Conservation (phyloP, 2,888 invertebrate genomes). For the Hydriomena furcata region DNA sequence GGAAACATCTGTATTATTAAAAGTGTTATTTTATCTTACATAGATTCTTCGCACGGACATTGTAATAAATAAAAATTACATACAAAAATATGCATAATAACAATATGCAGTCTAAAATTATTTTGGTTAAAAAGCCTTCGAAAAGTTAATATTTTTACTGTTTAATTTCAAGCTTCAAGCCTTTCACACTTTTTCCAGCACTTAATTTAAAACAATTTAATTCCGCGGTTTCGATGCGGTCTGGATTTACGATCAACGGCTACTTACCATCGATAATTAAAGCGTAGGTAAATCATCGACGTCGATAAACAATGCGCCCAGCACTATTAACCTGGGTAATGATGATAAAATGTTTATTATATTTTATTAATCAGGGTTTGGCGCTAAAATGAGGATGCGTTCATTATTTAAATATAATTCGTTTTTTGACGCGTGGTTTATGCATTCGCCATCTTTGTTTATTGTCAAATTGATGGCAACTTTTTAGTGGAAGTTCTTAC, state of each 20-base stretch:
- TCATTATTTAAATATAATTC: constrained; percentile 4
- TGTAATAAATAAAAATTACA: no score
- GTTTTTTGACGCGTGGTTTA: background rate
- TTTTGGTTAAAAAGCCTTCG: background rate
- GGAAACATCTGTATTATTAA: constrained; percentile 23
- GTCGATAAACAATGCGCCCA: constrained; percentile 31
- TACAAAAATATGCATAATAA: no score
- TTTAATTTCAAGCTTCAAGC: constrained; percentile 11
- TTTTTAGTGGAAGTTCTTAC: no score
- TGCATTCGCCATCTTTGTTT: no score
- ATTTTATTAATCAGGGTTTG: constrained; percentile 27
- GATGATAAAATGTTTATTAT: constrained; percentile 30
- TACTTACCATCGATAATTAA: constrained; percentile 41
- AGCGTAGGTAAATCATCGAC: constrained; percentile 30
- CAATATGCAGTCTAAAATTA: no score
- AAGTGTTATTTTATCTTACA: constrained; percentile 7
- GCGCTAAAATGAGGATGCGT: constrained; percentile 12
- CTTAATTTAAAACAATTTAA: constrained; percentile 29
- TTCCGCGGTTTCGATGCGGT: constrained; percentile 26
- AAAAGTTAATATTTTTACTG: background rate
- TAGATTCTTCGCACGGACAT: background rate
- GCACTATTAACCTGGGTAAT: constrained; percentile 31
- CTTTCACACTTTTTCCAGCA: constrained; percentile 25
- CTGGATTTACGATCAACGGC: constrained; percentile 39
- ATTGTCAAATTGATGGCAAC: no score